These are phyloP conservation scores for Drosophila pseudotalamancana DNA, from an alignment of 2,888 invertebrate genomes.

Conservation along the genomic window DNA sequence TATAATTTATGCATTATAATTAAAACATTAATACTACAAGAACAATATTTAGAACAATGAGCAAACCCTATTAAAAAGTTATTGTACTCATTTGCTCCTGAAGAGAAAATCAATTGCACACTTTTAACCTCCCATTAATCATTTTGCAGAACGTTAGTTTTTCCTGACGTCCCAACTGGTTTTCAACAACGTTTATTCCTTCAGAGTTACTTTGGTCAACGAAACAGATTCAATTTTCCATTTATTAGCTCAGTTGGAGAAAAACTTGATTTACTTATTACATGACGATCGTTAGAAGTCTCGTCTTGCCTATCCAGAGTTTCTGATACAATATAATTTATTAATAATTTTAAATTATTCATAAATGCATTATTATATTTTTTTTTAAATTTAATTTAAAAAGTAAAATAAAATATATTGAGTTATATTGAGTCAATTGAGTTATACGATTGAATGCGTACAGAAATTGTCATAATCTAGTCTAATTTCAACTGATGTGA, in stretches of 20 bases:
- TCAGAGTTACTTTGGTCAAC: not conserved
- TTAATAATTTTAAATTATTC: no score
- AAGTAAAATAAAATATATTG: no score
- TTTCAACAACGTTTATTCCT: slow-evolving; percentile 8
- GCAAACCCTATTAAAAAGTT: not conserved
- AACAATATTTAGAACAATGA: not conserved
- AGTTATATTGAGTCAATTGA: no score
- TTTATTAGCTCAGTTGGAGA: slow-evolving; percentile 1
- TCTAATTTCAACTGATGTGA: not conserved
- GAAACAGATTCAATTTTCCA: slow-evolving; percentile 7
- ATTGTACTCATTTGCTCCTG: not conserved
- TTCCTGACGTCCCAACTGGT: slow-evolving; percentile 28
- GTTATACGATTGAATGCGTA: no score
- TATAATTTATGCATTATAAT: not conserved
- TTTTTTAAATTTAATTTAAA: no score
- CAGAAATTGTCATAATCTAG: not conserved
- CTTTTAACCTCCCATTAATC: slow-evolving; percentile 22
- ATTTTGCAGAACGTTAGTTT: slow-evolving; percentile 12
- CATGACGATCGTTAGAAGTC: no score
- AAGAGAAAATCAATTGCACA: slow-evolving; percentile 15
- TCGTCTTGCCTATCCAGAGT: no score
- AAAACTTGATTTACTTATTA: slow-evolving; percentile 38
- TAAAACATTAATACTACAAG: not conserved
- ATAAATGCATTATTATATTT: no score
- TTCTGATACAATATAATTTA: no score